Conservation (phyloP, 1,140 invertebrate genomes). For the Lucilia sericata region DNA sequence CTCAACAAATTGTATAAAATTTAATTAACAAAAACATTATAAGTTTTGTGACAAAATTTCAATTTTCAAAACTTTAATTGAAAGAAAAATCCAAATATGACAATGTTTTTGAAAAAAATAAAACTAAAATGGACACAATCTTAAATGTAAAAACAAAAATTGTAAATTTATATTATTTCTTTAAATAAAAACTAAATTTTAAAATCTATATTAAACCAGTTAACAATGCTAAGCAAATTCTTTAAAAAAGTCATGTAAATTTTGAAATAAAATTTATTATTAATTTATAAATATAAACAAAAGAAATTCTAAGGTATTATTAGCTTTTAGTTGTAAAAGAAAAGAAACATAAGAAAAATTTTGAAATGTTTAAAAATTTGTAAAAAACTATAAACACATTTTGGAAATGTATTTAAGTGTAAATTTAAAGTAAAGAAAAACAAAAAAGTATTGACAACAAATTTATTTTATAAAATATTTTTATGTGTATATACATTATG, state of each 20-base stretch:
- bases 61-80: background rate
- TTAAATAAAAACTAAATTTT: background rate
- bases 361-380: background rate
- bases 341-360: background rate
- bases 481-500: background rate
- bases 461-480: background rate
- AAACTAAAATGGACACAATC: background rate
- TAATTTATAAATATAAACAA: background rate
- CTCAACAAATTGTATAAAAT: slow-evolving; percentile 55
- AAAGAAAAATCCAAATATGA: background rate
- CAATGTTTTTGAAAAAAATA: background rate
- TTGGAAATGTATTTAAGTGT: background rate
- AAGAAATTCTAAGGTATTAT: slow-evolving; percentile 34
- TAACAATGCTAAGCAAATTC: slow-evolving; percentile 37
- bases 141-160: background rate
- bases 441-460: background rate
- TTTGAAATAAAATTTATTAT: background rate
- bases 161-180: background rate
- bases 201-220: slow-evolving; percentile 11
- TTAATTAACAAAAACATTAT: slow-evolving; percentile 49
- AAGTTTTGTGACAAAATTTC: slow-evolving; percentile 21
- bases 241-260: slow-evolving; percentile 33
- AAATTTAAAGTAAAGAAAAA: background rate
- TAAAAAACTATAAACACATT: background rate
- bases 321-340: slow-evolving; percentile 37